Conservation (phyloP, 2,888 invertebrate genomes). For the Pardosa pseudoannulata region DNA sequence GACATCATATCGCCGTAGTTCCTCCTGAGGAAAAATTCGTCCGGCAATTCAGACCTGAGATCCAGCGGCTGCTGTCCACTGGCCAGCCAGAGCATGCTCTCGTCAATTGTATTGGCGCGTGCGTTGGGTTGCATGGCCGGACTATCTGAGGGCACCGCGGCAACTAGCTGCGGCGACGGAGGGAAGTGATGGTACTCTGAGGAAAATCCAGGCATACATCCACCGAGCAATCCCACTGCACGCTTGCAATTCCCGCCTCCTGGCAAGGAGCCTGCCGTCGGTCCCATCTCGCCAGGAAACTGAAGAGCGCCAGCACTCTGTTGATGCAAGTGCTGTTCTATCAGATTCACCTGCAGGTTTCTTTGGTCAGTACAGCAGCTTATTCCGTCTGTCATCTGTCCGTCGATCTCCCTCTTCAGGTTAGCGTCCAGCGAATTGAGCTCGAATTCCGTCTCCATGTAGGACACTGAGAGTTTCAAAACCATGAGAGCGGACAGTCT, state of each 20-base stretch:
- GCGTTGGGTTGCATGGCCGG: conserved; percentile 68
- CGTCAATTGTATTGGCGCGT: conserved; percentile 66
- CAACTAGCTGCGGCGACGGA: conserved; percentile 64
- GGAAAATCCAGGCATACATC: conserved; percentile 54
- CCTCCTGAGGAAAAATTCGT: conserved; percentile 66
- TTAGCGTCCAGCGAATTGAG: conserved; percentile 53
- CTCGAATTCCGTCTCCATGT: conserved; percentile 63
- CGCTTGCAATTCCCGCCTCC: conserved; percentile 34
- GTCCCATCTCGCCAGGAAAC: conserved; percentile 50
- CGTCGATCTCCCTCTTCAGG: conserved; percentile 43
- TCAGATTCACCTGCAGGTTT: conserved; percentile 10
- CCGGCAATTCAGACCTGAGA: conserved; percentile 83
- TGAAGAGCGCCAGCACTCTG: conserved; percentile 31
- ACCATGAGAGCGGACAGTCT: conserved; percentile 40
- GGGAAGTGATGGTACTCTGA: conserved; percentile 53
- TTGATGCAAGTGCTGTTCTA: conserved; percentile 41
- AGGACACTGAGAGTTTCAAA: conserved; percentile 39
- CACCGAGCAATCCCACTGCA: conserved; percentile 33
- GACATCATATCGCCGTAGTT: conserved; percentile 64
- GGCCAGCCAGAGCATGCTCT: conserved; percentile 69
- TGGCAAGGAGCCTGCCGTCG: conserved; percentile 41
- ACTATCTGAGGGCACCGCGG: conserved; percentile 55
- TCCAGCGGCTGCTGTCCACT: conserved; percentile 83
- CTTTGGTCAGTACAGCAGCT: conserved; percentile 44
- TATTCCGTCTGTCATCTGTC: conserved; percentile 19